Evolutionary conservation across 2,888 invertebrate genomes (phyloP).

Genomic region (Portevinia maculata): DNA sequence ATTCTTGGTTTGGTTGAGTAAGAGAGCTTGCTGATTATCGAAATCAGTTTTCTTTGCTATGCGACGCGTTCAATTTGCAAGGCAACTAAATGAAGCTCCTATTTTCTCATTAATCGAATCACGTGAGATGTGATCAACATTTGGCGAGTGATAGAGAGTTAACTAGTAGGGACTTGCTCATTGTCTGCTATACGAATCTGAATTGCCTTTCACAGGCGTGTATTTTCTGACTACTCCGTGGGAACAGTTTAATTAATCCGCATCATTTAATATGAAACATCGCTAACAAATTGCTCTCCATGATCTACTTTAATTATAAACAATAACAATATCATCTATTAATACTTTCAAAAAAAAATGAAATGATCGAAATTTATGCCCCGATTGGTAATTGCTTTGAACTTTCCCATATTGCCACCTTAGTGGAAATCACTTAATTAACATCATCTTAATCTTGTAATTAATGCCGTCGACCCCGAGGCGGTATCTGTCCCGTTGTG

Average conservation of each 20-base stretch:
- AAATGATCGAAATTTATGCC: slow-evolving; percentile 24
- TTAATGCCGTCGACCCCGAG: slow-evolving; percentile 59
- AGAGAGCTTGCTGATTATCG: no score
- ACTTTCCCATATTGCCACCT: slow-evolving; percentile 62
- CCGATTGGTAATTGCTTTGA: slow-evolving; percentile 24
- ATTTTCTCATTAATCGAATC: no score
- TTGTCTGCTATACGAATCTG: not conserved
- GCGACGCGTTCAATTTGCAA: no score
- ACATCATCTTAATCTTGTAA: slow-evolving; percentile 71
- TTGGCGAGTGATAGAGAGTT: no score
- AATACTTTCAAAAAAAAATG: slow-evolving; percentile 17
- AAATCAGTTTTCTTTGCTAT: no score
- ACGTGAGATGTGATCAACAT: no score
- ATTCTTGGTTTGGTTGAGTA: no score
- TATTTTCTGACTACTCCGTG: slow-evolving; percentile 1
- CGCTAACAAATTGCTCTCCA: slow-evolving; percentile 12
- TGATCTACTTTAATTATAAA: slow-evolving; percentile 55
- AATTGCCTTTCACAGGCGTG: slow-evolving; percentile 31
- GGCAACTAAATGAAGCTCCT: no score
- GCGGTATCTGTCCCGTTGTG: slow-evolving; percentile 65
- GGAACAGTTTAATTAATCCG: slow-evolving; percentile 11
- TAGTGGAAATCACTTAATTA: slow-evolving; percentile 73
- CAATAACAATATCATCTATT: slow-evolving; percentile 25
- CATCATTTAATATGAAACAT: not conserved
- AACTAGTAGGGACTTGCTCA: not conserved